Evolutionary conservation across 2,888 invertebrate species (phyloP).

Genomic region (Drosophila prostipennis): DNA sequence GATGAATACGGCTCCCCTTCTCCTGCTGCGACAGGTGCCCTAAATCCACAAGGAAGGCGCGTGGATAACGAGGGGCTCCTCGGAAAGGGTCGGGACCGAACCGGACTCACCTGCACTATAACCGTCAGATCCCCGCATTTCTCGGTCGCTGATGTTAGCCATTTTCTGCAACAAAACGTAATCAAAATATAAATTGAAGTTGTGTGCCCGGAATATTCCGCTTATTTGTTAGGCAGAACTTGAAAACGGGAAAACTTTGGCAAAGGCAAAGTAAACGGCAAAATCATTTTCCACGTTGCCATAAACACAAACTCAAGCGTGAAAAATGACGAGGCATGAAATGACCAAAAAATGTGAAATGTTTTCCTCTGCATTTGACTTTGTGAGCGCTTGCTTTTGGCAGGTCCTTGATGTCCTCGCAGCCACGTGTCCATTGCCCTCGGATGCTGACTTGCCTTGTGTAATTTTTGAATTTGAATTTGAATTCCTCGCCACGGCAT

Average conservation of each 20-base stretch:
- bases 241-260: slow-evolving; percentile 25
- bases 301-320: slow-evolving; percentile 65
- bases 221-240: slow-evolving; percentile 26
- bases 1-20: slow-evolving; percentile 92
- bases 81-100: slow-evolving; percentile 1
- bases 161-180: slow-evolving; percentile 87
- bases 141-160: slow-evolving; percentile 91
- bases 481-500: slow-evolving; percentile 25
- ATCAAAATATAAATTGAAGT: slow-evolving; percentile 74
- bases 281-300: slow-evolving; percentile 63
- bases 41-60: slow-evolving; percentile 82
- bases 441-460: slow-evolving; percentile 15
- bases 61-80: background rate
- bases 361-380: slow-evolving; percentile 21
- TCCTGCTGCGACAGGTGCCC: slow-evolving; percentile 92
- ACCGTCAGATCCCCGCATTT: slow-evolving; percentile 91
- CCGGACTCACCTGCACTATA: slow-evolving; percentile 88
- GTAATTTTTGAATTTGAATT: slow-evolving; percentile 36
- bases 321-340: slow-evolving; percentile 74
- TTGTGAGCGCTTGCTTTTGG: slow-evolving; percentile 20
- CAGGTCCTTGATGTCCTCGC: slow-evolving; percentile 36
- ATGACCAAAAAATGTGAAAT: slow-evolving; percentile 77
- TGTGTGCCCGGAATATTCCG: slow-evolving; percentile 20
- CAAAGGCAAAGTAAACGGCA: slow-evolving; percentile 30
- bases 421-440: background rate